Evolutionary conservation across 2,888 invertebrate species (phyloP).

Genomic region (Drosophila longiperda): DNA sequence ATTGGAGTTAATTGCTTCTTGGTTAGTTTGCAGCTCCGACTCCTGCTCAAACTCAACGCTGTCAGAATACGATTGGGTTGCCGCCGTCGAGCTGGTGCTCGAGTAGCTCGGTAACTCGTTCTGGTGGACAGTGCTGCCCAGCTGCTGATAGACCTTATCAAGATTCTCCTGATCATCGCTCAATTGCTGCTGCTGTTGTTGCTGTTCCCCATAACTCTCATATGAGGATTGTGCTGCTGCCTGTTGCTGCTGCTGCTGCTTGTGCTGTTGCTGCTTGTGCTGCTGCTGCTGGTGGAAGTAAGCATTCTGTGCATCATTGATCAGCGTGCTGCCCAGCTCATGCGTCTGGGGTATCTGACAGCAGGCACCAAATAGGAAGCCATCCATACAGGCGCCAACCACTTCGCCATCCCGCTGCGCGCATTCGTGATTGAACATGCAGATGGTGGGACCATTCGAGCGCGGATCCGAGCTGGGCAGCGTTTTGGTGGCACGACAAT

Average conservation of each 20-base stretch:
- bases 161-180: constrained; percentile 69
- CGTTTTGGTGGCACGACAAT: constrained; percentile 90
- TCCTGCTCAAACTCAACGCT: constrained; percentile 76
- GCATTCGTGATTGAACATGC: constrained; percentile 98
- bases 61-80: constrained; percentile 56
- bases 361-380: constrained; percentile 92
- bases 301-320: constrained; percentile 80
- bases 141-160: constrained; percentile 77
- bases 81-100: constrained; percentile 58
- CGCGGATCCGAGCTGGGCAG: constrained; percentile 86
- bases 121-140: constrained; percentile 56
- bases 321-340: constrained; percentile 83
- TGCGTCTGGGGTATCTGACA: constrained; percentile 89
- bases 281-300: constrained; percentile 75
- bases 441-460: constrained; percentile 90
- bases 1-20: constrained; percentile 39
- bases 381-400: constrained; percentile 96
- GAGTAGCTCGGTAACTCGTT: constrained; percentile 19
- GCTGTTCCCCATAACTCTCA: constrained; percentile 67
- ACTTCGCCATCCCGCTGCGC: constrained; percentile 91
- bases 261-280: constrained; percentile 60
- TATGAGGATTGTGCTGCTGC: constrained; percentile 67
- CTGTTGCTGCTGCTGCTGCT: constrained; percentile 59
- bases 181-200: constrained; percentile 48
- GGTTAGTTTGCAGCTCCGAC: constrained; percentile 52